Conservation (phyloP, 2,797 vertebrate species). For the Furcifer pardalis region DNA sequence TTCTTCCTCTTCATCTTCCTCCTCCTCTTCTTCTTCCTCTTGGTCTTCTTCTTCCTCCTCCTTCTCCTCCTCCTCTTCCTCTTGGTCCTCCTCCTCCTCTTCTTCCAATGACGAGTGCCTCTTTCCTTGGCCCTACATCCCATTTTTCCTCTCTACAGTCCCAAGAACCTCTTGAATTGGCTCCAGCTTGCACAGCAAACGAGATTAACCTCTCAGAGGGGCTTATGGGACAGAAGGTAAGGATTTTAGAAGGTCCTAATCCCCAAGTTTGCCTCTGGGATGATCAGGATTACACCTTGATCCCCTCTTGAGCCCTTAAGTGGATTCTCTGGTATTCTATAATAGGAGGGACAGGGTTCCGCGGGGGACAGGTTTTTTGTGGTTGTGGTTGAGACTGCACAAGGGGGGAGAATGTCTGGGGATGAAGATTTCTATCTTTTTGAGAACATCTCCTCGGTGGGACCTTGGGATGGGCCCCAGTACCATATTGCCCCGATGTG, state of each 20-base stretch:
- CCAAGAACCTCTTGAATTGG: constrained; percentile 34
- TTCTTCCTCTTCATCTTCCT: no score
- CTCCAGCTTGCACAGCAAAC: constrained; percentile 35
- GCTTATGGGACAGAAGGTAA: constrained; percentile 34
- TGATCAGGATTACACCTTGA: constrained; percentile 64
- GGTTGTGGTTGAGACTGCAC: background rate
- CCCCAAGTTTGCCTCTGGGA: constrained; percentile 63
- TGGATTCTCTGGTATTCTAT: constrained; percentile 64
- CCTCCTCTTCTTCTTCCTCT: no score
- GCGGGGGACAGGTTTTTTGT: background rate
- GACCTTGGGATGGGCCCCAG: constrained; percentile 84
- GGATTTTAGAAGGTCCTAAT: constrained; percentile 61
- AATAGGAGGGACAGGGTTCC: constrained; percentile 41
- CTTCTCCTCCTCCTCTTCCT: no score
- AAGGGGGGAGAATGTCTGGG: constrained; percentile 66
- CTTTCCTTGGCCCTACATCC: background rate
- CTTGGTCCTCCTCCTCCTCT: no score
- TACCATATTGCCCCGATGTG: constrained; percentile 82
- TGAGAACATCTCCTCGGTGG: constrained; percentile 76
- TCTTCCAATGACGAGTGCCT: background rate
- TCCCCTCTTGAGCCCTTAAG: constrained; percentile 54
- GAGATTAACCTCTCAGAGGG: constrained; percentile 25
- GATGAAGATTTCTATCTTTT: constrained; percentile 83
- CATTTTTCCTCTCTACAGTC: background rate
- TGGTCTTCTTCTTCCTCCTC: no score